Percentiles rank a stretch among this genome's conserved stretches.
phyloP scores from a whole-genome alignment of 1,140 invertebrate species.

The Euglossa dilemma region DNA sequence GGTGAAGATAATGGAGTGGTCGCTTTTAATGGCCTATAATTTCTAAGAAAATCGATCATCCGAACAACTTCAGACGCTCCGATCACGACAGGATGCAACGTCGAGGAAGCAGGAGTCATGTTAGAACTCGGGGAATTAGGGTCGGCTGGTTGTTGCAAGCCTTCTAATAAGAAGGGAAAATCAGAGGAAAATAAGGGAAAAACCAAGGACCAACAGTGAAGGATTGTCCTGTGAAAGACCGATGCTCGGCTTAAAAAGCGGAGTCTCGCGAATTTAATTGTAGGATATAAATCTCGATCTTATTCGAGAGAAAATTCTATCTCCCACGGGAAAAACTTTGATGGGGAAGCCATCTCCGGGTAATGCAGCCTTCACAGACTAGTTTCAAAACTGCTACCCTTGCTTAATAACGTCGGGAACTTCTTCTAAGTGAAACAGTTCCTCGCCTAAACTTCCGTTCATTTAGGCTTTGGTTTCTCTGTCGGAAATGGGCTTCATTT shows the following conservation, averaged over 20 bases:
- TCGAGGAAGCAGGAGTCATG: background rate
- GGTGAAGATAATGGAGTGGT: constrained; percentile 24
- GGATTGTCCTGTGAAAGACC: background rate
- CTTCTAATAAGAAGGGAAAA: too few species aligned
- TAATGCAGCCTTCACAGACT: too few species aligned
- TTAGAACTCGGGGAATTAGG: background rate
- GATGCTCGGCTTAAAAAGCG: too few species aligned
- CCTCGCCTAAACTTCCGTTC: background rate
- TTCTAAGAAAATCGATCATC: constrained; percentile 26
- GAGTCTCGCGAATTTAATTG: background rate
- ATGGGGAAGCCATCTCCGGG: background rate
- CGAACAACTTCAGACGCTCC: background rate
- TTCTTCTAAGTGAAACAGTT: background rate
- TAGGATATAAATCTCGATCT: background rate
- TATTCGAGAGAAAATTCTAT: background rate
- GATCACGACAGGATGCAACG: background rate
- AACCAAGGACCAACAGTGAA: background rate
- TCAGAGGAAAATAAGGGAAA: background rate
- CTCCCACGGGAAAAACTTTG: background rate
- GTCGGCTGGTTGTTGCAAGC: background rate
- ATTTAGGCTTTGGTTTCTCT: background rate
- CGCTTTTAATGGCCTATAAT: constrained; percentile 33
- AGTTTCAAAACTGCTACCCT: background rate
- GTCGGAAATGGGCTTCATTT: background rate
- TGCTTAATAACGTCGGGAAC: constrained; percentile 10